These are phyloP conservation scores for Gracilinanus agilis DNA, from an alignment of 2,113 vertebrate species.

Conservation along the genomic window DNA sequence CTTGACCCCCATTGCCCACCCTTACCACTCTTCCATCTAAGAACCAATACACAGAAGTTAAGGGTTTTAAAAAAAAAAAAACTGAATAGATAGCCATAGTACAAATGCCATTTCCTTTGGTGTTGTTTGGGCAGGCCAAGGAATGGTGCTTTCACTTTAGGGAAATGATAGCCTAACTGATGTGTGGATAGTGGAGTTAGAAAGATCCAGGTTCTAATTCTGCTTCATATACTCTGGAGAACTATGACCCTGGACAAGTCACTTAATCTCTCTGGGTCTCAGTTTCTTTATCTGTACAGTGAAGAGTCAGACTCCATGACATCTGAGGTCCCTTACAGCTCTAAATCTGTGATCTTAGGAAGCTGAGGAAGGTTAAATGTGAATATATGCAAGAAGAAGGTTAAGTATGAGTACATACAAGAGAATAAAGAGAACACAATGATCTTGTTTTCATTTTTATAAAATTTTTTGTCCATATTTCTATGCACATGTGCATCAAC, in stretches of 20 bases:
- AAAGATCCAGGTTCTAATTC: background rate
- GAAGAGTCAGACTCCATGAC: too few species aligned
- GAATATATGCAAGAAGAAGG: background rate
- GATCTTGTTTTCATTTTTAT: background rate
- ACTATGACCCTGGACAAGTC: background rate
- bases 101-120: conserved; percentile 20
- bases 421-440: background rate
- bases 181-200: background rate
- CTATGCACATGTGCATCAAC: background rate
- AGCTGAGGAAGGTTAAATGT: background rate
- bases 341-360: background rate
- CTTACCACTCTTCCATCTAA: too few species aligned
- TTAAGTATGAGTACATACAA: background rate
- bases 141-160: background rate
- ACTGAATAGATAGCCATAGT: background rate
- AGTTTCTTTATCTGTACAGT: background rate
- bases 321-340: background rate
- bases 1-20: too few species aligned
- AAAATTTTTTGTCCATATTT: background rate
- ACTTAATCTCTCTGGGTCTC: background rate
- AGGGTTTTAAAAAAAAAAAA: too few species aligned
- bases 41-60: too few species aligned
- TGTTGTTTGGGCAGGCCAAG: conserved; percentile 12
- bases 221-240: background rate
- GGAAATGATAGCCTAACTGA: conserved; percentile 18